These are phyloP conservation scores for Phasianus colchicus DNA, from an alignment of 2,113 vertebrate genomes.

Conservation along the genomic window DNA sequence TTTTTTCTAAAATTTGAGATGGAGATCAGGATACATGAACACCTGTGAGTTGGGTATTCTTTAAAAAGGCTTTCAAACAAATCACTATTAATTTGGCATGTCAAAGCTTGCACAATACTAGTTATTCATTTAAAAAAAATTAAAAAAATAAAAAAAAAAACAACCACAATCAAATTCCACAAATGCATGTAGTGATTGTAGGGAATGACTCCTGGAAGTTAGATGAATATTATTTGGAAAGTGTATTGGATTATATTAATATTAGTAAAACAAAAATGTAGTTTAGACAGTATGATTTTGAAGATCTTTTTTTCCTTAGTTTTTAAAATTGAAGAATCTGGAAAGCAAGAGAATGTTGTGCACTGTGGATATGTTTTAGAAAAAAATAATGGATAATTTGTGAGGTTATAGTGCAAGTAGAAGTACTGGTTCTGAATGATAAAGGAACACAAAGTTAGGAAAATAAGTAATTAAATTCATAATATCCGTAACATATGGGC, in stretches of 20 bases:
- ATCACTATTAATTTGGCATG: neutral
- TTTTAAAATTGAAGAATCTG: neutral
- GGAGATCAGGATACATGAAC: neutral
- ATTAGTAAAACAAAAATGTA: neutral
- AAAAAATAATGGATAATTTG: neutral
- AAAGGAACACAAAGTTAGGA: neutral
- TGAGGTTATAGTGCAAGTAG: neutral
- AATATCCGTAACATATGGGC: neutral
- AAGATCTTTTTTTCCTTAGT: neutral
- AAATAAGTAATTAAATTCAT: neutral
- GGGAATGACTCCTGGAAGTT: neutral
- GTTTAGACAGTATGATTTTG: neutral
- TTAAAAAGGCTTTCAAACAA: neutral
- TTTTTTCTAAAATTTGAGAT: neutral
- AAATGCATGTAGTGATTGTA: neutral
- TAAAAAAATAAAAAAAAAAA: no score
- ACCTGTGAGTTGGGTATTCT: neutral
- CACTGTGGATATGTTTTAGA: no score
- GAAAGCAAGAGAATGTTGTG: neutral
- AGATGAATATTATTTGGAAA: neutral
- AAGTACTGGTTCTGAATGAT: neutral
- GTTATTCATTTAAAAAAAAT: neutral
- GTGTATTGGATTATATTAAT: neutral
- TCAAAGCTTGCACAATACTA: neutral
- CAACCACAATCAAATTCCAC: accelerated